Base-by-base conservation (phyloP, 2,797 vertebrate genomes). In the Acanthopagrus latus region DNA sequence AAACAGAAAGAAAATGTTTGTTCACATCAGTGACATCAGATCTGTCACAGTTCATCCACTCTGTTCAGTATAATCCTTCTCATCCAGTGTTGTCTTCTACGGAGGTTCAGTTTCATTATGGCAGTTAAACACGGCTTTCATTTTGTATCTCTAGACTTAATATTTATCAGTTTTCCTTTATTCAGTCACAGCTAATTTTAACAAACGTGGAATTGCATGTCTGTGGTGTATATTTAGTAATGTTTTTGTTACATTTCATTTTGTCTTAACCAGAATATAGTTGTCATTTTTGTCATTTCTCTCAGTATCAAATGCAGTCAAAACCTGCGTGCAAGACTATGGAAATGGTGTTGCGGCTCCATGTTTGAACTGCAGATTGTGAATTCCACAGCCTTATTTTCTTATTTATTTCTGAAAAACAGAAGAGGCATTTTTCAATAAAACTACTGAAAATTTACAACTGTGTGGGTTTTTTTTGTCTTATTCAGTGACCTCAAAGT, bases 371-470 rank as follows among this genome's bases (percentile, higher is more conserved):
- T 97, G 97, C 97, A 97, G 95, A 97, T 97, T 97, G 97, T 98
- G 97, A 98, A 98, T 97, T 97, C 96, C 96, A 97, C 96, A 96
- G 97, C 97, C 97, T 98, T 96, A 97, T 97, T 97, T 98, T 96
- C 95, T 96, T 99, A 99, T 99, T 99, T 99, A 99, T 99, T 99
- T 99, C 97, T 98, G 96, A 97, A 97, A 43, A 98, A 97, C 95
- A 96, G 96, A 98, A 96, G 97, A 99, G 97, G 97, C 97, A 97
- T 99, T 99, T 99, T 99, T 98, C 97, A 99, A 99, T 99, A 99
- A 99, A 99, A 99, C 98, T 99, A 99, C 98, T 98, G 97, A 99
- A 99, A 99, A 98, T 95, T 71, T 91, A 82, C 88, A 38, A 2
- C 14, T 2, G 52, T 62, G 65, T 85, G 11, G n/a, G 25, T 27